Conservation (phyloP, 1,140 invertebrate genomes). For the Pogonomyrmex californicus region DNA sequence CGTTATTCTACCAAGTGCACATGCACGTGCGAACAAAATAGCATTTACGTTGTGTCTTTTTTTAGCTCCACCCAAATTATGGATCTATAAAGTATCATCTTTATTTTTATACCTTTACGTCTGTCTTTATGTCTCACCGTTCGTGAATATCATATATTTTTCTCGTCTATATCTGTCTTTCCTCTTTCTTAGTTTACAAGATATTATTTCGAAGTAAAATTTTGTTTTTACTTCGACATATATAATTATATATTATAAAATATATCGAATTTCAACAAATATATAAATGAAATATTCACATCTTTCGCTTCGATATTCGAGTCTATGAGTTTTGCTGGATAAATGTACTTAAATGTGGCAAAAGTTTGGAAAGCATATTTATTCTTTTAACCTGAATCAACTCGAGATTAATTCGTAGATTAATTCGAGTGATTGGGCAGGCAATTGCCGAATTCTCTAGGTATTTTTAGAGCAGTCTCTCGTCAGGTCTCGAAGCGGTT, state of each 20-base stretch:
- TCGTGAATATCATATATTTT: no score
- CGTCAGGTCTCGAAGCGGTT: slow-evolving; percentile 52
- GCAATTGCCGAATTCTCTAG: slow-evolving; percentile 2
- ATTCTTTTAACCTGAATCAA: not conserved
- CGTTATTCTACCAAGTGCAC: slow-evolving; percentile 44
- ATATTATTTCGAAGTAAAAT: no score
- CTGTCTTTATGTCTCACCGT: no score
- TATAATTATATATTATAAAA: not conserved
- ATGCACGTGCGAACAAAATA: slow-evolving; percentile 49
- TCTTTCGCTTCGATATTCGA: not conserved
- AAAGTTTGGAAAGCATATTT: not conserved
- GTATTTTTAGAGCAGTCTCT: slow-evolving; percentile 64
- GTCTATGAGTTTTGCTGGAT: not conserved
- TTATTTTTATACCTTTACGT: not conserved
- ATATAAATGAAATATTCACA: not conserved
- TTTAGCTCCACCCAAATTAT: slow-evolving; percentile 3
- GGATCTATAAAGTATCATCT: not conserved
- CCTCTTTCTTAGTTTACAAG: no score
- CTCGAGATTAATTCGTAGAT: not conserved
- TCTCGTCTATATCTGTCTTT: no score
- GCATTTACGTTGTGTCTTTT: not conserved
- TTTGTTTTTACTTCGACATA: no score
- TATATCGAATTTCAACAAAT: not conserved
- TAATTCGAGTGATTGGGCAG: not conserved
- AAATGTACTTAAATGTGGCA: not conserved